Evolutionary conservation across 2,797 vertebrate genomes (phyloP).

Genomic region (Xyrichtys novacula): DNA sequence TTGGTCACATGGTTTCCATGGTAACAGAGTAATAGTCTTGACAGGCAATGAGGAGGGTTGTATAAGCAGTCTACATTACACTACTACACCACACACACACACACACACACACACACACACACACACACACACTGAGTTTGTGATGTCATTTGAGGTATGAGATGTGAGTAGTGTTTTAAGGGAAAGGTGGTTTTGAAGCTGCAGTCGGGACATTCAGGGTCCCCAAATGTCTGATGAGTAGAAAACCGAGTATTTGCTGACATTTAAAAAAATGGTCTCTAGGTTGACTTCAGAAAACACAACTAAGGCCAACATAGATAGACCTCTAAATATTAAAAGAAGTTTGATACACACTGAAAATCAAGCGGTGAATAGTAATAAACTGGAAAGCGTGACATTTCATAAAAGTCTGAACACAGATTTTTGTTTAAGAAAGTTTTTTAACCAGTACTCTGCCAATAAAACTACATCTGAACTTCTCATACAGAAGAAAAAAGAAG

Average conservation of each 20-base stretch:
- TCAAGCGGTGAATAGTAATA: neutral
- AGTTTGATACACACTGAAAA: constrained; percentile 16
- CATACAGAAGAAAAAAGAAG: too few relatives aligned
- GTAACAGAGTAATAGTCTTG: constrained; percentile 81
- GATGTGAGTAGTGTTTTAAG: constrained; percentile 49
- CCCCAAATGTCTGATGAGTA: constrained; percentile 57
- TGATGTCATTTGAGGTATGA: constrained; percentile 48
- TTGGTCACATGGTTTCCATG: constrained; percentile 83
- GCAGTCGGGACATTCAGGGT: constrained; percentile 48
- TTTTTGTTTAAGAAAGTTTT: too few relatives aligned
- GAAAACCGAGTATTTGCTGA: constrained; percentile 52
- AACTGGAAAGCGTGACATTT: neutral
- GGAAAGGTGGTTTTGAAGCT: constrained; percentile 41
- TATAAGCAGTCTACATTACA: constrained; percentile 64
- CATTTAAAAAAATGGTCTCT: constrained; percentile 57
- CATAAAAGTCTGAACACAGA: neutral
- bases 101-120: constrained; percentile 25
- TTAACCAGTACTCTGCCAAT: too few relatives aligned
- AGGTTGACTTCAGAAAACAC: constrained; percentile 29
- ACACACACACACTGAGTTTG: constrained; percentile 23
- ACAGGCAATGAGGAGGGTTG: constrained; percentile 73
- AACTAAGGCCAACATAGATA: constrained; percentile 2
- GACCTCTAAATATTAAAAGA: constrained; percentile 14
- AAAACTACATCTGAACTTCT: too few relatives aligned
- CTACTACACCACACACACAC: constrained; percentile 24